Evolutionary conservation across 2,113 vertebrate genomes (phyloP), one percentile per base, ranked within the genome.

Genomic region (Scolopax mira): DNA sequence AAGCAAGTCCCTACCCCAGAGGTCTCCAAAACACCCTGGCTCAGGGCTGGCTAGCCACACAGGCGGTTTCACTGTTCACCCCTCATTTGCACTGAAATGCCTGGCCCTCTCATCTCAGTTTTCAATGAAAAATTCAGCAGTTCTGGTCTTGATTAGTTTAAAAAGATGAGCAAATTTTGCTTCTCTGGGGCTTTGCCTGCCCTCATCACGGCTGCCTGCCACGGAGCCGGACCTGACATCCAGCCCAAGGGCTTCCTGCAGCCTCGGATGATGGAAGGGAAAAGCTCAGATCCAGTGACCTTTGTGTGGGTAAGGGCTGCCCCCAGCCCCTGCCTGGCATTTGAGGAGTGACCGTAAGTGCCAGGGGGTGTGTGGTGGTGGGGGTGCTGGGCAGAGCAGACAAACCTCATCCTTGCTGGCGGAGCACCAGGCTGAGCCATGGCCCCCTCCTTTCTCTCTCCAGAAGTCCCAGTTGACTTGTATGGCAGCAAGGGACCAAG

Each of bases 61-160:
- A 2, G 60, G 18, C 0, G 3, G 31, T 41, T 70, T 42, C 52
- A 33, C 61, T 66, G 62, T 54, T 85, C 11, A 3, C 3, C 13
- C 14, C 2, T 1, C 1, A 2, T 37, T 82, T 28, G 14, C 25
- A 55, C 30, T 62, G 82, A 57, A 77, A 66, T 7, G 9, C 7
- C 31, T n/a, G 30, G 54, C 15, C 28, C 16, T 65, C 18, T 44
- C 25, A 28, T 17, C 28, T 88, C 49, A 41, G n/a, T 49, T 90
- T 85, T 72, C 46, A 66, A 46, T 0, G 7, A 85, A 85, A 42
- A 77, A 46, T 1, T 18, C 3, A 79, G 35, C 28, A 64, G 17
- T 69, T 65, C 44, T 60, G 4, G 1, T 79, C 33, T 71, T 0
- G 0, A 11, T 70, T 39, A 46, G 16, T n/a, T n/a, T 71, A 35